Conservation (phyloP, 1,140 invertebrate genomes). For the Dendroctonus valens region DNA sequence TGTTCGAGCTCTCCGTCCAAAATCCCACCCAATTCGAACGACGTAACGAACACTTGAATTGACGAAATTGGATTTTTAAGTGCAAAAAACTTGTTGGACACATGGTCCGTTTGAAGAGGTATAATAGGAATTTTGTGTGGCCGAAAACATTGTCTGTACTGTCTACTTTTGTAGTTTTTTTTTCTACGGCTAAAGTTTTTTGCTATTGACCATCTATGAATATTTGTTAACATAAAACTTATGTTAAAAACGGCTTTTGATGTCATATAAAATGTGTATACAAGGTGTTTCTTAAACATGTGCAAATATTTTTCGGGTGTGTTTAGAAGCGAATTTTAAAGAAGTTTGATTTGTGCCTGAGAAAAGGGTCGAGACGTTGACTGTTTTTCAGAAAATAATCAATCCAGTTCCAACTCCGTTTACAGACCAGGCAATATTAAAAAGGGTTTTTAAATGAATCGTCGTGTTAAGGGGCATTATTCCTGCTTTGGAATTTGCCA, state of each 20-base stretch:
- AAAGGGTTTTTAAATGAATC: too few relatives aligned
- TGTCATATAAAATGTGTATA: neutral
- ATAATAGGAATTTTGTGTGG: constrained; percentile 35
- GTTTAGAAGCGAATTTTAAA: too few relatives aligned
- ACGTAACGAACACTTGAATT: constrained; percentile 45
- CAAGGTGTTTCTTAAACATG: too few relatives aligned
- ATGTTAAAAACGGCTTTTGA: too few relatives aligned
- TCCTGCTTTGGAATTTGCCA: too few relatives aligned
- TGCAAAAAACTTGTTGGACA: constrained; percentile 37
- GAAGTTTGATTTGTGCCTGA: too few relatives aligned
- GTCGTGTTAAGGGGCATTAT: too few relatives aligned
- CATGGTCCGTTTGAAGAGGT: constrained; percentile 38
- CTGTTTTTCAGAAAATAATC: too few relatives aligned
- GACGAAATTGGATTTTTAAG: constrained; percentile 38
- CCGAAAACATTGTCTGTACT: constrained; percentile 29
- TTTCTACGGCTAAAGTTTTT: constrained; percentile 37
- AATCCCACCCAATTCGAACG: constrained; percentile 39
- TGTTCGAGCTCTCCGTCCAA: constrained; percentile 29
- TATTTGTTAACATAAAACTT: constrained; percentile 5
- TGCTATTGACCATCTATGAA: constrained; percentile 33
- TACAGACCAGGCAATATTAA: too few relatives aligned
- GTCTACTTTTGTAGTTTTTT: constrained; percentile 40
- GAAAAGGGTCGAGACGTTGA: too few relatives aligned
- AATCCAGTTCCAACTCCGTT: too few relatives aligned
- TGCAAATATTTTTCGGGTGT: too few relatives aligned